A percentile compares a stretch with the other conserved stretches of the same genome.
Conservation (phyloP, 92 coral and sea anemone genomes). For the Porites divaricata region DNA sequence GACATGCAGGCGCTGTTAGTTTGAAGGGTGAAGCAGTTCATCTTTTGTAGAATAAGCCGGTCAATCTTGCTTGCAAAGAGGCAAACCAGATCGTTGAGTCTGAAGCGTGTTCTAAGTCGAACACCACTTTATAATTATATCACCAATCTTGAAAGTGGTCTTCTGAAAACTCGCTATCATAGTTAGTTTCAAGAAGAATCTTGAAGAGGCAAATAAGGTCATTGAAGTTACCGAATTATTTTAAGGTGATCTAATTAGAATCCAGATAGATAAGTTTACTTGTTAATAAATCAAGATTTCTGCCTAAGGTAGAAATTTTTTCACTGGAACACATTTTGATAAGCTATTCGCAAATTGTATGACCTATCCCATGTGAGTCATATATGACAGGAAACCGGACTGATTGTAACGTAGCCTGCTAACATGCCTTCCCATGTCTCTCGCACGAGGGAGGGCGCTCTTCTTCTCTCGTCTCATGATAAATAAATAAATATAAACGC, state of each 20-base stretch:
- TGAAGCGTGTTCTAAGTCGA: constrained; percentile 12
- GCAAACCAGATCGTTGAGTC: constrained; percentile 23
- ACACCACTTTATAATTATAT: constrained; percentile 24
- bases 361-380: no score
- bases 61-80: background rate
- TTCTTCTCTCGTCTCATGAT: no score
- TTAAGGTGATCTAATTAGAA: constrained; percentile 3
- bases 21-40: background rate
- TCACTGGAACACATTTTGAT: no score
- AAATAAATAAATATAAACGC: no score
- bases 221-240: constrained; percentile 12
- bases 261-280: constrained; percentile 15
- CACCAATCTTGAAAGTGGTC: constrained; percentile 18
- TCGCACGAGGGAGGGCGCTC: no score
- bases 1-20: no score
- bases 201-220: background rate
- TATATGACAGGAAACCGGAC: no score
- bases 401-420: no score
- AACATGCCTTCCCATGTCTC: no score
- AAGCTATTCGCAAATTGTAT: no score
- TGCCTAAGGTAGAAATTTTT: background rate
- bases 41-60: background rate
- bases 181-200: constrained; percentile 4
- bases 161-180: constrained; percentile 8
- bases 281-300: background rate